These are phyloP conservation scores for Epizoanthus stellaris DNA, from an alignment of 92 coral and sea anemone species.

Conservation along the genomic window DNA sequence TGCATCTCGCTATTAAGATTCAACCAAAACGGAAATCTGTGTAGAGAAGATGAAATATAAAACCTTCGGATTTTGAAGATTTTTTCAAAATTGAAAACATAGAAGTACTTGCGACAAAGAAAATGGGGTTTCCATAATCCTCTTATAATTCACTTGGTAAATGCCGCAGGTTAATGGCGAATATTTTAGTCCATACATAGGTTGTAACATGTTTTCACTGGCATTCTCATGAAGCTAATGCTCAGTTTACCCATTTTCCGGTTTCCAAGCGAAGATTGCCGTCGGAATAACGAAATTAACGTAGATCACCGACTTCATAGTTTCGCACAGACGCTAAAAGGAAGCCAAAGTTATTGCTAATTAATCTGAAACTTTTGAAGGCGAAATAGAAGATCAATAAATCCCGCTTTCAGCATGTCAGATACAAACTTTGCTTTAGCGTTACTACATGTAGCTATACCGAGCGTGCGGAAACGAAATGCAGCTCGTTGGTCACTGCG, in stretches of 20 bases:
- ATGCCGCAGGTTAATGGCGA: constrained; percentile 29
- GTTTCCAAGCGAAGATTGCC: constrained; percentile 14
- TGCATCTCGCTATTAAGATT: background rate
- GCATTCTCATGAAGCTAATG: too few relatives aligned
- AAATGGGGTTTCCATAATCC: constrained; percentile 8
- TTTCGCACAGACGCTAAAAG: background rate
- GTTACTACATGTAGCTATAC: background rate
- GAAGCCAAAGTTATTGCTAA: background rate
- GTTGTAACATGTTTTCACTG: background rate
- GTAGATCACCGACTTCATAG: background rate
- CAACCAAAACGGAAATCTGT: background rate
- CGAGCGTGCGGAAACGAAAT: background rate
- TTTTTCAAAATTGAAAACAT: background rate
- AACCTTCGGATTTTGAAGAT: background rate
- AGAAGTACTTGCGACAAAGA: constrained; percentile 3
- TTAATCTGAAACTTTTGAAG: constrained; percentile 23
- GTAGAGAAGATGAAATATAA: background rate
- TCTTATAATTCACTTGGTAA: constrained; percentile 8
- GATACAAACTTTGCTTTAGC: background rate
- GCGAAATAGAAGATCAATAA: background rate
- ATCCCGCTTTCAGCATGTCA: background rate
- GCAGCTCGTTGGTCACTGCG: background rate
- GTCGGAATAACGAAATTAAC: too few relatives aligned
- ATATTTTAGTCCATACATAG: background rate
- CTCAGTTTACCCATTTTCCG: background rate